phyloP scores from a whole-genome alignment of 2,888 invertebrate genomes.

The Cryptophagus acutangulus region DNA sequence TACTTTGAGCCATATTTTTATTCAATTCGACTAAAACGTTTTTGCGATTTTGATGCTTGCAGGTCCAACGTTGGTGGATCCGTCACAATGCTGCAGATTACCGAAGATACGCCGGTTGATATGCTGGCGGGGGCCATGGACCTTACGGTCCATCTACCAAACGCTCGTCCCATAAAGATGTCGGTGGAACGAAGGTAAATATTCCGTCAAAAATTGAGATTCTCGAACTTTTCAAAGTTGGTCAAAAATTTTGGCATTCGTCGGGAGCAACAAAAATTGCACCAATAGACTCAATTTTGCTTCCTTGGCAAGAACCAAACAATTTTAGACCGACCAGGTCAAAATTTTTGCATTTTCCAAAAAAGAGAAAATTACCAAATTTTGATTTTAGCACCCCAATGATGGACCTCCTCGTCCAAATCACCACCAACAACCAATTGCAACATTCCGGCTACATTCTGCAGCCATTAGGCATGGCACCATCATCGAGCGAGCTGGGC shows the following conservation, averaged over 20 bases:
- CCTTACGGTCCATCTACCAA: constrained; percentile 59
- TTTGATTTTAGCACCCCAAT: constrained; percentile 62
- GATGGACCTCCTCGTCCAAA: constrained; percentile 72
- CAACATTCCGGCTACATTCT: constrained; percentile 63
- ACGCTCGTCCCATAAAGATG: constrained; percentile 51
- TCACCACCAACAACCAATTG: constrained; percentile 63
- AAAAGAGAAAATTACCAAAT: background rate
- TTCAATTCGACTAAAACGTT: too few species aligned
- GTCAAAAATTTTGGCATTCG: too few species aligned
- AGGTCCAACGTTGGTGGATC: constrained; percentile 33
- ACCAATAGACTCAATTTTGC: too few species aligned
- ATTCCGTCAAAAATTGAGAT: background rate
- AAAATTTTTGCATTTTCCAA: background rate
- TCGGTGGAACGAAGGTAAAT: constrained; percentile 55
- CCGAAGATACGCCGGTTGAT: constrained; percentile 65
- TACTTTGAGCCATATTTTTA: too few species aligned
- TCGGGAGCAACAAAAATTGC: too few species aligned
- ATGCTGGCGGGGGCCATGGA: constrained; percentile 67
- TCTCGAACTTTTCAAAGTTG: too few species aligned
- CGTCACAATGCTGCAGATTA: constrained; percentile 52
- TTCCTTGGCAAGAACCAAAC: too few species aligned
- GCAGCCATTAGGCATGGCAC: constrained; percentile 55
- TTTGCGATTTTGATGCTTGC: too few species aligned
- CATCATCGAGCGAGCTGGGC: constrained; percentile 46
- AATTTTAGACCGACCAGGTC: background rate